phyloP scores from a whole-genome alignment of 2,113 vertebrate genomes.

The Semnornis frantzii region DNA sequence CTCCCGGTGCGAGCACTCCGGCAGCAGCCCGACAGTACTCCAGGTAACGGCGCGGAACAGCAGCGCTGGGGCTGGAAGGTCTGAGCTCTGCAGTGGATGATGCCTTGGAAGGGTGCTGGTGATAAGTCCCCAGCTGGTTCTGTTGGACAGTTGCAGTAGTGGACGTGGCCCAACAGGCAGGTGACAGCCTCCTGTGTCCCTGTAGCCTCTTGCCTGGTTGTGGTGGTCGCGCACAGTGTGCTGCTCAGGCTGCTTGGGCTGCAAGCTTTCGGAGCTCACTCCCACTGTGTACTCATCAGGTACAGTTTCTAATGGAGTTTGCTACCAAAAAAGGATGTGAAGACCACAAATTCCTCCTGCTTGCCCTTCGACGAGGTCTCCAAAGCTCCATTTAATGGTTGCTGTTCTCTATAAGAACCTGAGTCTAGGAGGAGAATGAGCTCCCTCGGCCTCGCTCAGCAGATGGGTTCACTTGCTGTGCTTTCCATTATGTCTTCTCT shows the following conservation, averaged over 20 bases:
- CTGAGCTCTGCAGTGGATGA: background rate
- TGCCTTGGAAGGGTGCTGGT: background rate
- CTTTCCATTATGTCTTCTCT: constrained; percentile 60
- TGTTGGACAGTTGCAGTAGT: background rate
- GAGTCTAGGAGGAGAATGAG: background rate
- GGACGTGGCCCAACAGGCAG: background rate
- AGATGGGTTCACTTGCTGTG: constrained; percentile 51
- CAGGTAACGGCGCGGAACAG: constrained; percentile 68
- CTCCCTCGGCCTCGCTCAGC: background rate
- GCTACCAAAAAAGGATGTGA: background rate
- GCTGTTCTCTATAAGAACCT: background rate
- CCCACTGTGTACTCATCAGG: background rate
- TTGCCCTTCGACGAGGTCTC: background rate
- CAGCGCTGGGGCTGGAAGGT: background rate
- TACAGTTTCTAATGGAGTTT: background rate
- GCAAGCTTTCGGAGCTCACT: background rate
- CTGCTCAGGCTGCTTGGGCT: background rate
- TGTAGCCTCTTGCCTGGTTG: background rate
- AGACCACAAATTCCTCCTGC: background rate
- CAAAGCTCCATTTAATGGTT: background rate
- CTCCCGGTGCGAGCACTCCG: constrained; percentile 66
- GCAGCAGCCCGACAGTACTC: constrained; percentile 41
- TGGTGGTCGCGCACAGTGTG: background rate
- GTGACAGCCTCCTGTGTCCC: background rate
- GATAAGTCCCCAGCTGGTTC: background rate